phyloP scores from a whole-genome alignment of 1,140 invertebrate species.

The Metaphire vulgaris region DNA sequence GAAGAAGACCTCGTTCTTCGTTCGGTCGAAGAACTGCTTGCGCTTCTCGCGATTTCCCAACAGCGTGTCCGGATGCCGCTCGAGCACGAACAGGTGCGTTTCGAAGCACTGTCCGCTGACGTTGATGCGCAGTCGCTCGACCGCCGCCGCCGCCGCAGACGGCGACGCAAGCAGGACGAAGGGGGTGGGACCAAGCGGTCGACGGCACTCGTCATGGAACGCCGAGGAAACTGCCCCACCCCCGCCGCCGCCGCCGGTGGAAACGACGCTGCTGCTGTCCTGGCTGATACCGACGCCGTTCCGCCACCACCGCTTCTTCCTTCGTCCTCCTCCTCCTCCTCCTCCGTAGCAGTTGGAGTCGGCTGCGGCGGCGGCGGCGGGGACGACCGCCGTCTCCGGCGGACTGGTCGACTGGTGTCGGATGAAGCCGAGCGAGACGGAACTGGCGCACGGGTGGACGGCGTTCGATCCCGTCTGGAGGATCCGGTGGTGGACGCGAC shows the following conservation, averaged over 20 bases:
- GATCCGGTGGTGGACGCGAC: constrained; percentile 11
- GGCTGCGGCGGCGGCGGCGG: too few relatives aligned
- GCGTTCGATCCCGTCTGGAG: constrained; percentile 9
- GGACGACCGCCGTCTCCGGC: not conserved
- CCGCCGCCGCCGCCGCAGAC: not conserved
- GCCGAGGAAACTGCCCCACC: not conserved
- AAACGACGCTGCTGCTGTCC: too few relatives aligned
- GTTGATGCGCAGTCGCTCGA: constrained; percentile 77
- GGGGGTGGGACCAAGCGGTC: too few relatives aligned
- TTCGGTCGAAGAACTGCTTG: constrained; percentile 46
- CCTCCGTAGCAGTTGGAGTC: too few relatives aligned
- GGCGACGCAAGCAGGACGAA: not conserved
- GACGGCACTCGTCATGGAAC: not conserved
- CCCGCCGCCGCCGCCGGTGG: too few relatives aligned
- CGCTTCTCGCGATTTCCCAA: constrained; percentile 36
- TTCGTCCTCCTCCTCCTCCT: too few relatives aligned
- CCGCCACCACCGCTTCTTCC: not conserved
- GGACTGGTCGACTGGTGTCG: not conserved
- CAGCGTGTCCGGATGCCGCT: constrained; percentile 91
- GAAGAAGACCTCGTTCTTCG: constrained; percentile 50
- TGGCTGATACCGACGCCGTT: not conserved
- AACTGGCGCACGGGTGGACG: constrained; percentile 16
- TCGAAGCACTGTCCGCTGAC: constrained; percentile 97
- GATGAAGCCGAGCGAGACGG: constrained; percentile 11
- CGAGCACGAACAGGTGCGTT: constrained; percentile 89